A percentile compares a stretch with the other conserved stretches of the same genome.
These are phyloP conservation scores for Caerostris darwini DNA, from an alignment of 1,140 invertebrate genomes.

Conservation along the genomic window DNA sequence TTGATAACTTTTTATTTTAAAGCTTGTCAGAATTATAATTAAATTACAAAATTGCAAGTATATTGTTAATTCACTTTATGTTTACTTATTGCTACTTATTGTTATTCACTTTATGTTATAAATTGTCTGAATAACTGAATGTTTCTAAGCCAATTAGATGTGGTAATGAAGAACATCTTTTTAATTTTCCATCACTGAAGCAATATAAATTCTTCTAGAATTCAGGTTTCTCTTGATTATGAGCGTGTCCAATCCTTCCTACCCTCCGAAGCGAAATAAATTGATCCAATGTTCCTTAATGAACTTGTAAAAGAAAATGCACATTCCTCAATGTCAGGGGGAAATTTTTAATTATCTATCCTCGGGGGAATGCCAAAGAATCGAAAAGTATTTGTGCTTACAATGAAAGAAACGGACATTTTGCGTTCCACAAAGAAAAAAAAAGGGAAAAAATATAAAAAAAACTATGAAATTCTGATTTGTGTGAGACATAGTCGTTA, in stretches of 20 bases:
- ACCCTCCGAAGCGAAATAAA: not conserved
- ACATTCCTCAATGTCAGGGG: not conserved
- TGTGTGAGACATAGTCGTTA: not conserved
- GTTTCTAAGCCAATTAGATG: slow-evolving; percentile 8
- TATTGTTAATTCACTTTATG: too few relatives aligned
- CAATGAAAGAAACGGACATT: not conserved
- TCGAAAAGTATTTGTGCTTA: not conserved
- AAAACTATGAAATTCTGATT: not conserved
- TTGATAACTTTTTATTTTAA: too few relatives aligned
- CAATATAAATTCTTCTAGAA: not conserved
- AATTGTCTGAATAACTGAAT: not conserved
- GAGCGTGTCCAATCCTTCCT: not conserved
- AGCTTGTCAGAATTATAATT: too few relatives aligned
- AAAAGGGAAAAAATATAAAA: not conserved
- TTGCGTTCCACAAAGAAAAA: not conserved
- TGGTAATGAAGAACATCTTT: not conserved
- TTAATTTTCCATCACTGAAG: not conserved
- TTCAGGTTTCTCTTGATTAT: not conserved
- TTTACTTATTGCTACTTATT: too few relatives aligned
- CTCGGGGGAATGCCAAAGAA: not conserved
- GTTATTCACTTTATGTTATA: too few relatives aligned
- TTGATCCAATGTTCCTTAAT: slow-evolving; percentile 33
- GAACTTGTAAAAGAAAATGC: slow-evolving; percentile 19
- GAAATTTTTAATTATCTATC: not conserved
- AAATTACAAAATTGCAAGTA: too few relatives aligned